Evolutionary conservation across 2,797 vertebrate species (phyloP).

Genomic region (Hippoglossus hippoglossus): DNA sequence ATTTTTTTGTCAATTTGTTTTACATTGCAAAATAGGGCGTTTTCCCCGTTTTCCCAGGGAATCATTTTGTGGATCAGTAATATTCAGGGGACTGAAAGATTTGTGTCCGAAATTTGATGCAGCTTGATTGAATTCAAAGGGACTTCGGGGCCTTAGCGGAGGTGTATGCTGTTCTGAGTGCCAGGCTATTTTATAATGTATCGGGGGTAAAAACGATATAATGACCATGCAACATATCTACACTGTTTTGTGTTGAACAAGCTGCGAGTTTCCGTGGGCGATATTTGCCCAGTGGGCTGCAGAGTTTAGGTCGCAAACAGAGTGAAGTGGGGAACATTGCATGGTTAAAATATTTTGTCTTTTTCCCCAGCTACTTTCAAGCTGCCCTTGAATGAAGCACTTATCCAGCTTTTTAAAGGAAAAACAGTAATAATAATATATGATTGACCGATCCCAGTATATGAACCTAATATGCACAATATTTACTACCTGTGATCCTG

Average conservation of each 20-base stretch:
- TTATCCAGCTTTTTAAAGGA: conserved; percentile 10
- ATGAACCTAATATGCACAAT: not conserved
- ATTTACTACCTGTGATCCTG: not conserved
- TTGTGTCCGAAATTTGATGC: no score
- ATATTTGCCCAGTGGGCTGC: not conserved
- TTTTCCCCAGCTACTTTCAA: not conserved
- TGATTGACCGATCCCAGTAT: not conserved
- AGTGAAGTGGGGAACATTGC: not conserved
- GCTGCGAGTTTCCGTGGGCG: not conserved
- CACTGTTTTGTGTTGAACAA: conserved; percentile 1
- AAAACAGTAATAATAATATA: not conserved
- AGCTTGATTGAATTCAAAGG: no score
- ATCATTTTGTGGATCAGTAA: no score
- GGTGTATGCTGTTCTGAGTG: no score
- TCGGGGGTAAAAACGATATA: no score
- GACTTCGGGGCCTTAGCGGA: no score
- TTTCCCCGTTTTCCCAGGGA: no score
- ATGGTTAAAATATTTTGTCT: conserved; percentile 25
- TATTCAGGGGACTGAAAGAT: no score
- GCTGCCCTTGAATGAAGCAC: conserved; percentile 24
- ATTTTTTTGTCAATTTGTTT: not conserved
- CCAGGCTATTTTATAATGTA: no score
- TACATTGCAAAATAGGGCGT: not conserved
- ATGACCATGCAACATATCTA: no score
- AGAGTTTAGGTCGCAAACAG: not conserved